phyloP scores from a whole-genome alignment of 2,888 invertebrate genomes.

The Tricholauxania praeusta region DNA sequence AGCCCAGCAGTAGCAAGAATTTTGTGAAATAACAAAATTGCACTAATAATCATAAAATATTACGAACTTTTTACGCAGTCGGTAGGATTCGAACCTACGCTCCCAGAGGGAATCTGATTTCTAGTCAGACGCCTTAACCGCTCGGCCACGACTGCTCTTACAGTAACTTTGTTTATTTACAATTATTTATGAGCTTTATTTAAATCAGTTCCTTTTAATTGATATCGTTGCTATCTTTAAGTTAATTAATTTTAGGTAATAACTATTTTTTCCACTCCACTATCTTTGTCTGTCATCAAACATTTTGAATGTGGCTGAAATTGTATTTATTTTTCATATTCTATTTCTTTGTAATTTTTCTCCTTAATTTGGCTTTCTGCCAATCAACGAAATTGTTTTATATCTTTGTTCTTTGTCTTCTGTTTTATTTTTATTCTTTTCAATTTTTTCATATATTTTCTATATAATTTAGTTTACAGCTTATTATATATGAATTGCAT shows the following conservation, averaged over 20 bases:
- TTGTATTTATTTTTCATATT: neutral
- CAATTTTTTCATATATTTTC: no score
- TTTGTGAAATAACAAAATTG: no score
- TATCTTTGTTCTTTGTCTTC: neutral
- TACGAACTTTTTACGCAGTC: slow-evolving; percentile 55
- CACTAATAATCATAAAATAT: no score
- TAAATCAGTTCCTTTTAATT: neutral
- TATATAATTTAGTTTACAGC: no score
- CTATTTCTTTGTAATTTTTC: neutral
- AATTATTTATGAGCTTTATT: neutral
- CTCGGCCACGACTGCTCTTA: slow-evolving; percentile 68
- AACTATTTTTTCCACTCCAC: neutral
- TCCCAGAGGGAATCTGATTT: slow-evolving; percentile 69
- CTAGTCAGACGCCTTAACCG: slow-evolving; percentile 69
- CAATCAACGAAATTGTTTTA: slow-evolving; percentile 27
- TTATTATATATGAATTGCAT: no score
- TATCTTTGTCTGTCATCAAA: neutral
- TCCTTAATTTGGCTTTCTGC: slow-evolving; percentile 20
- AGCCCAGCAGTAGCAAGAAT: no score
- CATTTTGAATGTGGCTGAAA: neutral
- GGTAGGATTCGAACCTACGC: slow-evolving; percentile 69
- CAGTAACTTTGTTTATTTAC: neutral
- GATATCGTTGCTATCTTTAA: neutral
- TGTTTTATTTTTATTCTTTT: slow-evolving; percentile 5
- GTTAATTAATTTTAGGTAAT: neutral